Base-by-base conservation (phyloP, 2,797 vertebrate genomes). In the Spinus pinus region DNA sequence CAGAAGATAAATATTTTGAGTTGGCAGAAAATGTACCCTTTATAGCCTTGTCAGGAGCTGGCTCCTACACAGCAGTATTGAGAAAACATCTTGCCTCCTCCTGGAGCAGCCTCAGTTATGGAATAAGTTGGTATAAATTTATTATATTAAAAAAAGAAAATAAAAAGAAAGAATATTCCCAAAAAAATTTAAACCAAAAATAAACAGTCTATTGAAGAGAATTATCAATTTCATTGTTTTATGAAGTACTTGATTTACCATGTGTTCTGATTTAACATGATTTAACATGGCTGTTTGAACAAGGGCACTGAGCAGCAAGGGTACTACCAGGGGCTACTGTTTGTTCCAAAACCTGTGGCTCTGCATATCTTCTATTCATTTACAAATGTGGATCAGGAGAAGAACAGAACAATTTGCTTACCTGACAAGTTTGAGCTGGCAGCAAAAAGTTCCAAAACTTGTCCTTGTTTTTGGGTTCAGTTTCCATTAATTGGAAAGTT, bases 201-300 rank as follows among this genome's bases (percentile, higher is more conserved):
- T 47, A 53, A 75, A 70, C 16, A n/a, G 12, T 22, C 31, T 35
- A 7, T 70, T 56, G 20, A 67, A 84, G 16, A 84, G 37, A 77
- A 50, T 51, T 41, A 69, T 49, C 15, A 64, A 1, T 75, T 64
- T 22, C 57, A 10, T 35, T 85, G 15, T 49, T 93, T 71, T 64
- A 49, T 61, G 9, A 67, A 61, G 39, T 27, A 35, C 14, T 49
- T 83, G 41, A 78, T 75, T 86, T 89, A 56, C 35, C n/a, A 44
- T 22, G 18, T 31, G 4, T 88, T 95, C 58, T 69, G 79, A 90
- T 94, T 95, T 89, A 79, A 73, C 19, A 67, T 70, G 74, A 91
- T 94, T 95, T 92, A 84, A 73, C 20, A 69, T 28, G 56, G 8
- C 23, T 67, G 51, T 75, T 61, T 33, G 44, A 53, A 62, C 23